Base-by-base conservation (phyloP, 1,140 invertebrate species). In the Choristoneura fumiferana region DNA sequence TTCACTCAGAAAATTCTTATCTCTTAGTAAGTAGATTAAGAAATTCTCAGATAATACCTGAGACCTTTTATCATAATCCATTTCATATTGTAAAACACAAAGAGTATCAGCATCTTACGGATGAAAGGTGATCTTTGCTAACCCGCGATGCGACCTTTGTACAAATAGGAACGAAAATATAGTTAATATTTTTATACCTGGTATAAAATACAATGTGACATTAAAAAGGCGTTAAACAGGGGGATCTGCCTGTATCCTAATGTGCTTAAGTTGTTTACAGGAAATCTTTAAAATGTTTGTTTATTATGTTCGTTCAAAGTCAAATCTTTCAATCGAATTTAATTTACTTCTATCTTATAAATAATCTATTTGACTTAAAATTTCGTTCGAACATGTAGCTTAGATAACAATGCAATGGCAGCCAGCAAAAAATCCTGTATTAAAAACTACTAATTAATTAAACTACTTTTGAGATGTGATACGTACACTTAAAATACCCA, bases 111-210 rank as follows among this genome's bases (percentile, higher is more conserved):
- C 17, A n/a, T 49, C 18, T 49, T 49, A 49, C 43, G 18, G 43
- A 49, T 49, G 43, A 33, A 49, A 49, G 43, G 43, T 49, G 43
- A 49, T n/a, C 43, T 18, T 12, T 17, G 9, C 12, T 49, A 22
- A 49, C 22, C 43, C n/a, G 43, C 12, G 10, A 0, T 12, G 43
- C n/a, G 12, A n/a, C n/a, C n/a, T n/a, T 10, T 33, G 43, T 8
- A n/a, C n/a, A n/a, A 1, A 5, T 29, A n/a, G 1, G 43, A 49
- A 18, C 14, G 12, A 8, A 9, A n/a, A 33, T 29, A n/a, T 12
- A 22, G 17, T 10, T 29, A 33, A 17, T 40, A 40, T 45, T 22
- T 5, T 12, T 18, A 49, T 13, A 49, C 18, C 0, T 29, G 12
- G 43, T 12, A n/a, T 12, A 2, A 49, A 22, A 8, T 29, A 29